phyloP scores from a whole-genome alignment of 2,113 vertebrate species.

The Archocentrus centrarchus region DNA sequence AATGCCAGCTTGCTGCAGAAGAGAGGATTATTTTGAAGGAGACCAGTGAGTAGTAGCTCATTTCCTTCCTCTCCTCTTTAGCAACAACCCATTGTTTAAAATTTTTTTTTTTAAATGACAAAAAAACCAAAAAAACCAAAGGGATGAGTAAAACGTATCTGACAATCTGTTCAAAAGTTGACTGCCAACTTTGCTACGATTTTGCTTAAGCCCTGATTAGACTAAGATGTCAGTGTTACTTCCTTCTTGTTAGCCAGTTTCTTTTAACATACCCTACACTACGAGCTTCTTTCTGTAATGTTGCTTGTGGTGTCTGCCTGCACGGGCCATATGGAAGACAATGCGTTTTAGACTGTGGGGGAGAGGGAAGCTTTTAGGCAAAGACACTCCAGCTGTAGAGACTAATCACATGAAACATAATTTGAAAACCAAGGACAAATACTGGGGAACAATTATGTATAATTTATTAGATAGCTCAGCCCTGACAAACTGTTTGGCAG shows the following conservation, averaged over 20 bases:
- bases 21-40: conserved; percentile 31
- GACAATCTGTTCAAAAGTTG: conserved; percentile 42
- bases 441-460: conserved; percentile 37
- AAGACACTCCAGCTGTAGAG: conserved; percentile 17
- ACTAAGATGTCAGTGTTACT: conserved; percentile 3
- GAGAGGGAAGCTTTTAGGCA: conserved; percentile 5
- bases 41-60: conserved; percentile 4
- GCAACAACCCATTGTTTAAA: background rate
- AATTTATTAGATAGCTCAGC: conserved; percentile 37
- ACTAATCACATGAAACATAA: conserved; percentile 40
- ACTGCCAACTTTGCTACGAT: conserved; percentile 31
- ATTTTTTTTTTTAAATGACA: background rate
- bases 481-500: conserved; percentile 21
- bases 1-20: conserved; percentile 23
- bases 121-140: background rate
- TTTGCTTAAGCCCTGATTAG: conserved; percentile 30
- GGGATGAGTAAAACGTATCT: background rate
- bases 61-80: conserved; percentile 6
- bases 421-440: conserved; percentile 52
- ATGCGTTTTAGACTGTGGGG: background rate
- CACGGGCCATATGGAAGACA: background rate
- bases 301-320: background rate
- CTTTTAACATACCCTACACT: conserved; percentile 43
- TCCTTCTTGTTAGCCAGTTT: conserved; percentile 32
- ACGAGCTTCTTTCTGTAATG: background rate